Evolutionary conservation across 2,797 vertebrate species (phyloP), one percentile per base, ranked within the genome.

Genomic region (Coreius guichenoti): DNA sequence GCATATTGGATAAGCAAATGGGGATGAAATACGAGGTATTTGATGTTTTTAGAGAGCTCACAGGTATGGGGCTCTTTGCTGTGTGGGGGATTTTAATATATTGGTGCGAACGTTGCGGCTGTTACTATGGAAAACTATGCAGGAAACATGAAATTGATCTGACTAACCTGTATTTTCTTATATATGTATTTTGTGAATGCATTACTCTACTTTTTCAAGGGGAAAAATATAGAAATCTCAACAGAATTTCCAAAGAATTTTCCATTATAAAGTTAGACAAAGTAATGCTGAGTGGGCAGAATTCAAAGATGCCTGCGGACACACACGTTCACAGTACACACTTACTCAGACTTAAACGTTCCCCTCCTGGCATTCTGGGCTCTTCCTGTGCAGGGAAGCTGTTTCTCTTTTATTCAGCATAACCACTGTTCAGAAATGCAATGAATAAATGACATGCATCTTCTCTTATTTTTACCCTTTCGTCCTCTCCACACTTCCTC

Each of bases 401-500:
- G 56, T 69, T 73, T 80, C 43, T 65, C 16, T 54, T 74, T 85
- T 47, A 80, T 85, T 80, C 31, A 67, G 77, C 12, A 3, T 65
- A 80, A 74, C 84, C 77, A 49, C 83, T 73, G 2, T 63, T 79
- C 29, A 85, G 83, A 85, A 80, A 72, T 80, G 39, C 67, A 63
- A 85, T 80, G 56, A 74, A 69, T 78, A 78, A 78, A 78, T 84
- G 74, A 56, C 54, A 85, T 85, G 77, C 77, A 80, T 74, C 39
- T 85, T 85, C 67, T 14, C 29, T 79, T n/a, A 49, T 79, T 72
- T 82, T 70, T 36, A 31, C 36, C 83, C 23, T 73, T 65, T 54
- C 17, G 14, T 65, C 56, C n/a, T 51, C 12, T 39, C 45, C 29
- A 31, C 14, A 58, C 49, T 43, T 31, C 1, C n/a, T 29, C 7